phyloP scores from a whole-genome alignment of 2,888 invertebrate species.

The Oithona nana region DNA sequence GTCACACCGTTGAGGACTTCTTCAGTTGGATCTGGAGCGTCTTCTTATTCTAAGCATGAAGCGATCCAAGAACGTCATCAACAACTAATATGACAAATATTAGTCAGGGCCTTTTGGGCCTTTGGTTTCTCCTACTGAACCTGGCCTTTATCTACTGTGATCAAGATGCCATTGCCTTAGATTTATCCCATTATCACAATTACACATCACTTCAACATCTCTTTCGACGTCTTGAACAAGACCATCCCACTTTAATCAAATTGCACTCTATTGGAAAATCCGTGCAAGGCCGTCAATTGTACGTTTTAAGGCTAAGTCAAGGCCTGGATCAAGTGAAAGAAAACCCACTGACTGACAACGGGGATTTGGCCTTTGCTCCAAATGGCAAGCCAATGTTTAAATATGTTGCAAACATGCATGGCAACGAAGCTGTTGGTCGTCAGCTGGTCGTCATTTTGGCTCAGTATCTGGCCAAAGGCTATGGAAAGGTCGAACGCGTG shows the following conservation, averaged over 20 bases:
- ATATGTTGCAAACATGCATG: conserved; percentile 89
- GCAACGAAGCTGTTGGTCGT: conserved; percentile 73
- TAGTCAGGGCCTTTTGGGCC: no score
- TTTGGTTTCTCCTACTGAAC: no score
- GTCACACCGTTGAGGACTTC: no score
- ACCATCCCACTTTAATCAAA: conserved; percentile 50
- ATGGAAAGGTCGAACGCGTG: conserved; percentile 47
- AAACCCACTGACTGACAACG: background rate
- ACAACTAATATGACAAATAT: no score
- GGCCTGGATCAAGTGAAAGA: background rate
- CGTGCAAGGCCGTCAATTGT: conserved; percentile 61
- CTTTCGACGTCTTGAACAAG: conserved; percentile 31
- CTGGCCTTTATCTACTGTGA: background rate
- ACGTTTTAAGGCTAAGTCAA: conserved; percentile 54
- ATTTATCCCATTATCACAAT: background rate
- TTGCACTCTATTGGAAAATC: conserved; percentile 68
- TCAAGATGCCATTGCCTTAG: background rate
- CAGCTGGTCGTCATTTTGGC: conserved; percentile 62
- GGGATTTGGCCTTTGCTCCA: conserved; percentile 24
- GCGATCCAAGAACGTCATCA: no score
- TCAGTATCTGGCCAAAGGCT: conserved; percentile 70
- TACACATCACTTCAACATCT: background rate
- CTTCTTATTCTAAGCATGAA: no score
- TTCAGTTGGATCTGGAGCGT: no score
- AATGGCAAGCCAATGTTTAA: conserved; percentile 66